Evolutionary conservation across 2,797 vertebrate genomes (phyloP).

Genomic region (Columba guinea): DNA sequence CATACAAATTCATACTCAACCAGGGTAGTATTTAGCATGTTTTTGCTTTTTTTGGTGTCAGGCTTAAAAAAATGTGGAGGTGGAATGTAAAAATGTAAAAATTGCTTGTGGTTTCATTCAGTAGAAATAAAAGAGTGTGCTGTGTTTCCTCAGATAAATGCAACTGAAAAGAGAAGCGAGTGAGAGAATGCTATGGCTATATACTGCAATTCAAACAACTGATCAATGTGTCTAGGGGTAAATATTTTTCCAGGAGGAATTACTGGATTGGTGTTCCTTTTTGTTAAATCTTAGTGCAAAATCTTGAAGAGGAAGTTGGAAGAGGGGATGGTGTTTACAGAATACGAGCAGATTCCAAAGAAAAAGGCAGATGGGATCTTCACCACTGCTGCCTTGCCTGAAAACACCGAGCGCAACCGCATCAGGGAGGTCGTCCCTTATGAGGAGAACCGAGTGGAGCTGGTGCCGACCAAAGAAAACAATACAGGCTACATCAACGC

Average conservation of each 20-base stretch:
- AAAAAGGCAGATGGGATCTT: slow-evolving; percentile 84
- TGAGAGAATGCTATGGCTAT: neutral
- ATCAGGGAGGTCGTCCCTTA: slow-evolving; percentile 93
- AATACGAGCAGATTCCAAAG: slow-evolving; percentile 95
- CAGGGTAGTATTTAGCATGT: neutral
- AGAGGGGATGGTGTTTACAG: slow-evolving; percentile 93
- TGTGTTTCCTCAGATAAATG: neutral
- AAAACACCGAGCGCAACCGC: slow-evolving; percentile 92
- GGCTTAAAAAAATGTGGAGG: neutral
- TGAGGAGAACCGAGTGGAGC: slow-evolving; percentile 93
- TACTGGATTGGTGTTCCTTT: neutral
- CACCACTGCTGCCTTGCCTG: slow-evolving; percentile 86
- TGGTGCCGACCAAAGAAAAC: slow-evolving; percentile 97
- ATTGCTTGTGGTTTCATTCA: neutral
- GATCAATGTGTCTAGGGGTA: neutral
- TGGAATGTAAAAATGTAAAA: neutral
- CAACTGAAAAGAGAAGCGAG: neutral
- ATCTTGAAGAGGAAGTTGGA: slow-evolving; percentile 89
- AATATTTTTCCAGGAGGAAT: neutral
- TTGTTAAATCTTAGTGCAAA: slow-evolving; percentile 84
- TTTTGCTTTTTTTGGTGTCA: neutral
- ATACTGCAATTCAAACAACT: neutral
- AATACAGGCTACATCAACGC: slow-evolving; percentile 97
- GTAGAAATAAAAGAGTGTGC: neutral
- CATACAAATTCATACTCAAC: neutral